These are phyloP conservation scores for Protosalanx chinensis DNA, from an alignment of 2,797 vertebrate genomes.

Conservation along the genomic window DNA sequence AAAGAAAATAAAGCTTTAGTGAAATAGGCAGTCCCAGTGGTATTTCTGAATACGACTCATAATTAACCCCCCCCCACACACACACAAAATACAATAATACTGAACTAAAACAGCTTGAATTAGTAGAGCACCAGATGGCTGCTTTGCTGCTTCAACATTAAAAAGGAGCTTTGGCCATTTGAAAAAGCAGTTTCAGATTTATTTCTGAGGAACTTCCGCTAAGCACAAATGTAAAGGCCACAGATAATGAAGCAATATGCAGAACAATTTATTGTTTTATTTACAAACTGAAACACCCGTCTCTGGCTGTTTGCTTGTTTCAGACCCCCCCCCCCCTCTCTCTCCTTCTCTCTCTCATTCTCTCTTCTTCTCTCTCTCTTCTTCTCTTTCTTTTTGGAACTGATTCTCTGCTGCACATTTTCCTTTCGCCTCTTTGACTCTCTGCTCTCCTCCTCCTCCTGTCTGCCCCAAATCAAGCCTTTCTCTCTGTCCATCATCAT, in stretches of 20 bases:
- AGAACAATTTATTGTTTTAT: slow-evolving; percentile 77
- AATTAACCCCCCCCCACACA: not conserved
- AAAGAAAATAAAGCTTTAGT: slow-evolving; percentile 46
- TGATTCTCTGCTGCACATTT: slow-evolving; percentile 52
- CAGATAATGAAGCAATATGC: slow-evolving; percentile 77
- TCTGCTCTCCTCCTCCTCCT: slow-evolving; percentile 21
- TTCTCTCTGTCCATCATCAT: slow-evolving; percentile 30
- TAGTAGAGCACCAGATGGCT: slow-evolving; percentile 74
- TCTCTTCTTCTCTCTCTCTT: slow-evolving; percentile 17
- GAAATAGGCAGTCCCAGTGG: slow-evolving; percentile 33
- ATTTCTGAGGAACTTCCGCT: slow-evolving; percentile 76
- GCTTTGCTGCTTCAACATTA: slow-evolving; percentile 70
- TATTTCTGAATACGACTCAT: slow-evolving; percentile 29
- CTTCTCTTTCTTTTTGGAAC: slow-evolving; percentile 43
- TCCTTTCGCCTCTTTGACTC: slow-evolving; percentile 22
- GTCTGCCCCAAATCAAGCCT: slow-evolving; percentile 13
- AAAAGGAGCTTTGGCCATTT: slow-evolving; percentile 72
- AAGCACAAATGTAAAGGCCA: slow-evolving; percentile 69
- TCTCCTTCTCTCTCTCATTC: slow-evolving; percentile 4
- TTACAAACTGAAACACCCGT: slow-evolving; percentile 78
- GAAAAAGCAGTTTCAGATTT: slow-evolving; percentile 67
- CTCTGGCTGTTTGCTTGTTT: slow-evolving; percentile 47
- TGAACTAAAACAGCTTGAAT: slow-evolving; percentile 74
- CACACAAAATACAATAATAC: slow-evolving; percentile 12
- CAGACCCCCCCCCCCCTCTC: slow-evolving; percentile 9